These are phyloP conservation scores for Oasisia sp. DNA, from an alignment of 2,888 invertebrate genomes.

Conservation along the genomic window DNA sequence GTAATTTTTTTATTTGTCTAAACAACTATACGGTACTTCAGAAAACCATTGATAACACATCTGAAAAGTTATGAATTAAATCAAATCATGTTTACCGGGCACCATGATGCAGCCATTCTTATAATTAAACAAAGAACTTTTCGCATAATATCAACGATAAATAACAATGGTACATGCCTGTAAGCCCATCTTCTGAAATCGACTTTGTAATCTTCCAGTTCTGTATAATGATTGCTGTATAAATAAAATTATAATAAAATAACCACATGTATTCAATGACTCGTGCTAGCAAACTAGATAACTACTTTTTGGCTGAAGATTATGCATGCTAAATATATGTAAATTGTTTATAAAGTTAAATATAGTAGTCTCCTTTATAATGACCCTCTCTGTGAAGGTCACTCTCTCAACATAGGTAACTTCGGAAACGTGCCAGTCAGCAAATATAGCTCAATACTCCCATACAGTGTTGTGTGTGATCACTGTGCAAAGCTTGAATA, in stretches of 20 bases:
- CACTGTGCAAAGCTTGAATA: too few relatives aligned
- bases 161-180: constrained; percentile 40
- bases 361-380: too few relatives aligned
- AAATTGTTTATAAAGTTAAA: too few relatives aligned
- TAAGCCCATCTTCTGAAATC: constrained; percentile 51
- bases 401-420: too few relatives aligned
- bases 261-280: neutral
- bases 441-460: too few relatives aligned
- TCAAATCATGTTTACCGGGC: neutral
- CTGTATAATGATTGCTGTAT: constrained; percentile 48
- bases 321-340: too few relatives aligned
- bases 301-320: neutral
- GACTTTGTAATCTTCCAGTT: constrained; percentile 51
- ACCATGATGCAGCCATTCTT: neutral
- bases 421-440: too few relatives aligned
- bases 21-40: neutral
- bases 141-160: neutral
- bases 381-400: too few relatives aligned
- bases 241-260: neutral
- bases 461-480: too few relatives aligned
- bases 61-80: neutral
- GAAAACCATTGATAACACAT: neutral
- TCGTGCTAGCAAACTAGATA: neutral
- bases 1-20: neutral
- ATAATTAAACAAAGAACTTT: neutral